A percentile compares a stretch with the other conserved stretches of the same genome.
Conservation (phyloP, 1,140 invertebrate genomes). For the Eurosta solidaginis region DNA sequence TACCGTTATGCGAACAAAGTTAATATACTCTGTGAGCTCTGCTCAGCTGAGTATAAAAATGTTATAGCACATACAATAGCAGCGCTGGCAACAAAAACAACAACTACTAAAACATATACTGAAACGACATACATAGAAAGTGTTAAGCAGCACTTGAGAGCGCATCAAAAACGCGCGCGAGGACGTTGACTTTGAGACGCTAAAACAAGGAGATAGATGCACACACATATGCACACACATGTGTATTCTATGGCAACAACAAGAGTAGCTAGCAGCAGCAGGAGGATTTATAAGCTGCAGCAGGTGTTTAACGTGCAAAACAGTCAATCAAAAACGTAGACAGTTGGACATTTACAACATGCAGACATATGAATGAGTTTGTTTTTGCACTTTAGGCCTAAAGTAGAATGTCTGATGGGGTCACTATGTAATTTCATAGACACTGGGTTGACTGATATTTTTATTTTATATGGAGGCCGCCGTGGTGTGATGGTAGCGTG, state of each 20-base stretch:
- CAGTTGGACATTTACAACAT: neutral
- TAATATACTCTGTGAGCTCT: too few relatives aligned
- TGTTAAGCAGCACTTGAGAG: constrained; percentile 14
- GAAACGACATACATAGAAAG: neutral
- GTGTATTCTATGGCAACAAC: too few relatives aligned
- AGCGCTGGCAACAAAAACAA: neutral
- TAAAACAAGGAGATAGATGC: neutral
- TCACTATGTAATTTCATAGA: neutral
- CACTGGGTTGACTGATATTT: neutral
- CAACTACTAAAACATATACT: neutral
- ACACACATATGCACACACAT: too few relatives aligned
- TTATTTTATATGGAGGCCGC: too few relatives aligned
- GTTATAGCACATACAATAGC: too few relatives aligned
- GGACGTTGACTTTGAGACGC: constrained; percentile 21
- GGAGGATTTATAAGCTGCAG: neutral
- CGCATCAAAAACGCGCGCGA: constrained; percentile 1
- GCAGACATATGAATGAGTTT: neutral
- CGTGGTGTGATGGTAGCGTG: too few relatives aligned
- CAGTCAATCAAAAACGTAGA: neutral
- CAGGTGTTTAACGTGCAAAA: constrained; percentile 8
- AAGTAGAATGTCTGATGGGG: neutral
- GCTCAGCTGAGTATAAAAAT: too few relatives aligned
- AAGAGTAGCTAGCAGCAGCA: neutral
- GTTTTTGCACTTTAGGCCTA: neutral
- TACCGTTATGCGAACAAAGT: too few relatives aligned